Evolutionary conservation across 1,140 invertebrate species (phyloP).

Genomic region (Zaprionus davidi): DNA sequence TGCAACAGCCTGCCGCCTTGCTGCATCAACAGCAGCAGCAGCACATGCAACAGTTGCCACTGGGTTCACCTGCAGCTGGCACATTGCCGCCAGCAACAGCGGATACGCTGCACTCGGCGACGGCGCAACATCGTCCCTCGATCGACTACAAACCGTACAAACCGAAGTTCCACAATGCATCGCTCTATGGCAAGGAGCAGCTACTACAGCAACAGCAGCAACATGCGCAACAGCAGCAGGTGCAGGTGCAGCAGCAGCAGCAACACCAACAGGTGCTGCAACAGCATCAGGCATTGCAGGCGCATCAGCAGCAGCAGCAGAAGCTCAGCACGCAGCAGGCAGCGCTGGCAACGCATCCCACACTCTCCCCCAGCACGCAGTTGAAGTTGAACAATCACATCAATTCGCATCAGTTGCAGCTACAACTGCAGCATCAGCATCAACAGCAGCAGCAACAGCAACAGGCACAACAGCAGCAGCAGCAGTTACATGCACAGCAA

Average conservation of each 20-base stretch:
- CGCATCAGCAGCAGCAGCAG: slow-evolving; percentile 41
- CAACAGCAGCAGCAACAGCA: slow-evolving; percentile 53
- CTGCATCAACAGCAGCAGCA: slow-evolving; percentile 36
- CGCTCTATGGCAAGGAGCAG: slow-evolving; percentile 85
- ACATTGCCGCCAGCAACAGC: slow-evolving; percentile 72
- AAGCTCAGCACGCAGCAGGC: slow-evolving; percentile 54
- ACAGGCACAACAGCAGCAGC: slow-evolving; percentile 66
- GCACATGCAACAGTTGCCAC: slow-evolving; percentile 74
- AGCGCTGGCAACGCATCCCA: slow-evolving; percentile 61
- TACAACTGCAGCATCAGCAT: slow-evolving; percentile 72
- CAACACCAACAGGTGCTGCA: slow-evolving; percentile 36
- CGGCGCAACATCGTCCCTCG: slow-evolving; percentile 61
- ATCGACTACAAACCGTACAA: slow-evolving; percentile 87
- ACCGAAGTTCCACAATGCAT: slow-evolving; percentile 90
- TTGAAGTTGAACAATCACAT: slow-evolving; percentile 80
- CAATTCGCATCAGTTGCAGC: slow-evolving; percentile 75
- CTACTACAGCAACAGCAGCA: slow-evolving; percentile 51
- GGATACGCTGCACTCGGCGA: slow-evolving; percentile 61
- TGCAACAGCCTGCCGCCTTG: slow-evolving; percentile 55
- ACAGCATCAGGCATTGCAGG: slow-evolving; percentile 26
- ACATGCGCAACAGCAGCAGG: slow-evolving; percentile 28
- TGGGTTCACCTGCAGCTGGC: slow-evolving; percentile 76
- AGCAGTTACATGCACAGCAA: slow-evolving; percentile 66
- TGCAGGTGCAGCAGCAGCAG: slow-evolving; percentile 50
- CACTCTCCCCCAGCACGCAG: slow-evolving; percentile 76